These are phyloP conservation scores for Hirudo medicinalis DNA, from an alignment of 1,140 invertebrate genomes.

Conservation along the genomic window DNA sequence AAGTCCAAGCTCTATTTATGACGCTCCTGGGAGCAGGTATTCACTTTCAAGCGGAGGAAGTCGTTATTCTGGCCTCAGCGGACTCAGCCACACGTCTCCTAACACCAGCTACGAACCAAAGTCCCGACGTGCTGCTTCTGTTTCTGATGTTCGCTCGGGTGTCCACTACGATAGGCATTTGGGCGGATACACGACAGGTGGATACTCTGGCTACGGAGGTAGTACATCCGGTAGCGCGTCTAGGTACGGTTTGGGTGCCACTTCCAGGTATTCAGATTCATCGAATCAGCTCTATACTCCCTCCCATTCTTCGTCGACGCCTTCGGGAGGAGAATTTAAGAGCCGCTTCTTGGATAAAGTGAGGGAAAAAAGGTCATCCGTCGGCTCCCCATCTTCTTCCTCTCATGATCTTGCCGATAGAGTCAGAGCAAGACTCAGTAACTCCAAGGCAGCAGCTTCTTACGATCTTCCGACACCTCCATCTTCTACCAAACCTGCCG, in stretches of 20 bases:
- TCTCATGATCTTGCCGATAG: not conserved
- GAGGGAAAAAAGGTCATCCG: slow-evolving; percentile 1
- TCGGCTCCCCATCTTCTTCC: not conserved
- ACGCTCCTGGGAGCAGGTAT: not conserved
- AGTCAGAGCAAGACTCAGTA: slow-evolving; percentile 2
- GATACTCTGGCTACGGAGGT: too few species aligned
- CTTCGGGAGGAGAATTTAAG: slow-evolving; percentile 6
- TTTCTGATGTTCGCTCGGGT: slow-evolving; percentile 9
- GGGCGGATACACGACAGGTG: slow-evolving; percentile 2
- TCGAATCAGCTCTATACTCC: not conserved
- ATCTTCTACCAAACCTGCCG: not conserved
- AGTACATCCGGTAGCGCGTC: not conserved
- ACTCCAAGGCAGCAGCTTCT: not conserved
- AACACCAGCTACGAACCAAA: not conserved
- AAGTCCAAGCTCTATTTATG: not conserved
- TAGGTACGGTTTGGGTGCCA: not conserved
- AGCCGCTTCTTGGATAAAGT: slow-evolving; percentile 18
- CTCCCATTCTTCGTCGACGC: not conserved
- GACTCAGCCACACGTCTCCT: not conserved
- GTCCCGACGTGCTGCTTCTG: slow-evolving; percentile 1
- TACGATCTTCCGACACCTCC: not conserved
- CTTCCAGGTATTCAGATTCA: slow-evolving; percentile 1
- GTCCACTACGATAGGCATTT: not conserved
- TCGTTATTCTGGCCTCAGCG: too few species aligned
- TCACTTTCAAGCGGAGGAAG: not conserved